Evolutionary conservation across 2,888 invertebrate species (phyloP), one percentile per base, ranked within the genome.

Genomic region (Abrostola tripartita): DNA sequence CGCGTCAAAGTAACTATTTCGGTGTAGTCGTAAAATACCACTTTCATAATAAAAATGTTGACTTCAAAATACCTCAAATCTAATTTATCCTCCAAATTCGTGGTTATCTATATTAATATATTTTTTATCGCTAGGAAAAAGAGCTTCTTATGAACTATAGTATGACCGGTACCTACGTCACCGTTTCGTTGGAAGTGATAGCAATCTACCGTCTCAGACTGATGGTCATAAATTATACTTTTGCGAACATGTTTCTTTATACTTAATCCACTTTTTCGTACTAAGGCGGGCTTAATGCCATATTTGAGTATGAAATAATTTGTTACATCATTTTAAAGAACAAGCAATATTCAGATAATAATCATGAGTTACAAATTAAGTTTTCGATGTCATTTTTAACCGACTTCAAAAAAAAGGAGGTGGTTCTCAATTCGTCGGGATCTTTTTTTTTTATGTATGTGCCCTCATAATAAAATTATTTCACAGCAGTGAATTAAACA

Each of bases 61-160:
- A 51, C 37, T 49, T 71, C 44, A 47, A 14, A 69, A 47, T 65
- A 74, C 75, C 9, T 14, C 9, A 54, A 63, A 71, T 49, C 10
- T 51, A 49, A 58, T 36, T 49, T 61, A 58, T 73, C 63, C 52
- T 52, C 50, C 55, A 61, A 66, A 55, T 5, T 10, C 54, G 42
- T 14, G 38, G 62, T 53, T 71, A 73, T 73, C 73, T n/a, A n/a
- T n/a, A n/a, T n/a, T n/a, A n/a, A n/a, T n/a, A n/a, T 57, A 14
- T 14, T 52, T 50, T 47, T 60, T 51, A 65, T 75, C 71, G 12
- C 35, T 55, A 49, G 37, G 52, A 40, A 70, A 74, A 47, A 62
- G 44, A 51, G 41, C n/a, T 60, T 64, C 64, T 24, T 66, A 54
- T 37, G 57, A 66, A 71, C 36, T 44, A 35, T 6, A 10, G 67